These are phyloP conservation scores for Stenoptilia bipunctidactyla DNA, from an alignment of 2,888 invertebrate genomes.

Conservation along the genomic window DNA sequence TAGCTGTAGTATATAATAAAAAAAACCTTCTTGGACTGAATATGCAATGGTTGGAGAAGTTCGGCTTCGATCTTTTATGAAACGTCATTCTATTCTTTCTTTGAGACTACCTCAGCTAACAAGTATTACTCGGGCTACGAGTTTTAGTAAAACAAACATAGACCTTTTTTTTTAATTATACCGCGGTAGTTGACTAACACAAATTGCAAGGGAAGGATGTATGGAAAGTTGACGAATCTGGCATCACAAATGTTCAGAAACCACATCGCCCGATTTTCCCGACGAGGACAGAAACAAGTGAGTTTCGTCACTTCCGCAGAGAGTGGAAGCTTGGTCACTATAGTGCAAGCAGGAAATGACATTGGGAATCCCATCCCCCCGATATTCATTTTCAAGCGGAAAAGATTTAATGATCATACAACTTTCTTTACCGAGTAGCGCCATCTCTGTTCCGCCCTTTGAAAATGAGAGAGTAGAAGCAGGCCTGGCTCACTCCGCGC, in stretches of 20 bases:
- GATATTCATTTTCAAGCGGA: slow-evolving; percentile 27
- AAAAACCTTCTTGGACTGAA: slow-evolving; percentile 9
- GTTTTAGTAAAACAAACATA: slow-evolving; percentile 13
- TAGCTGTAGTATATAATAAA: slow-evolving; percentile 12
- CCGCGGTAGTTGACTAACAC: slow-evolving; percentile 1
- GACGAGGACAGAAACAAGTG: slow-evolving; percentile 30
- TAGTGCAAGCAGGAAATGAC: slow-evolving; percentile 17
- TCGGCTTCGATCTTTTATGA: slow-evolving; percentile 12
- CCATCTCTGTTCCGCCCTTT: too few relatives aligned
- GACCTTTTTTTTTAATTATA: slow-evolving; percentile 8
- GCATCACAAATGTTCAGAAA: slow-evolving; percentile 34
- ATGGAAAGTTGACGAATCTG: slow-evolving; percentile 36
- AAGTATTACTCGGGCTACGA: slow-evolving; percentile 14
- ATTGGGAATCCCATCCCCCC: slow-evolving; percentile 16
- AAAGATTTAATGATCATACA: slow-evolving; percentile 19
- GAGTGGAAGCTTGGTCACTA: slow-evolving; percentile 17
- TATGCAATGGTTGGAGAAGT: slow-evolving; percentile 11
- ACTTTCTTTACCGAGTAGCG: too few relatives aligned
- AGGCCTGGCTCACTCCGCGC: too few relatives aligned
- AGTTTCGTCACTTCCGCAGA: slow-evolving; percentile 31
- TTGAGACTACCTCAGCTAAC: slow-evolving; percentile 12
- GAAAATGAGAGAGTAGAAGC: too few relatives aligned
- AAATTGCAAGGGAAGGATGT: slow-evolving; percentile 21
- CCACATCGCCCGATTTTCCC: slow-evolving; percentile 28
- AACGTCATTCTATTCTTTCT: slow-evolving; percentile 12